Base-by-base conservation (phyloP, 2,888 invertebrate genomes). In the Cartodere bifasciata region DNA sequence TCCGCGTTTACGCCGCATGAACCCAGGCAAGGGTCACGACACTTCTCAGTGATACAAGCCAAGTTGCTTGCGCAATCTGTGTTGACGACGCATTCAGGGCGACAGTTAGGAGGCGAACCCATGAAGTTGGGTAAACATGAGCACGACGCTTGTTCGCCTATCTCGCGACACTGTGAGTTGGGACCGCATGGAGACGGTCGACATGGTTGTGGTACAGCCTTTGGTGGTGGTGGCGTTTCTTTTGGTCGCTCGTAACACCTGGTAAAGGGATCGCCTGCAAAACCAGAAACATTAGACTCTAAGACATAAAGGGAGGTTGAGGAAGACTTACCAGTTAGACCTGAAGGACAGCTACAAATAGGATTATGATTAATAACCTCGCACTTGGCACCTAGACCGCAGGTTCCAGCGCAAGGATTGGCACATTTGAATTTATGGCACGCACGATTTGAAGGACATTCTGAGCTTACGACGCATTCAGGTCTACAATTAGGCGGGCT, bases 51-150 rank as follows among this genome's bases (percentile, higher is more conserved):
- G 36, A 78, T 75, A 47, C 81, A 81, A 10, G 79, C 74, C 41
- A 67, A 63, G 43, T 69, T 67, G 1, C 75, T 68, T 1, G 72
- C 58, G 45, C 80, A 80, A 43, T 78, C 78, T 39, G 71, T 72
- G 52, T 78, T 78, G 38, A 73, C 71, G 11, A 72, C 62, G 55
- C 78, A 79, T 58, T 78, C 77, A 3, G 84, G 83, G 46, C 73
- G 67, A 48, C 84, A 85, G 50, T 75, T 72, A 28, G 82, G 82
- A 15, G 85, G 81, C n/a, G 70, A 63, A 32, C 85, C 85, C 35
- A 74, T 64, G 51, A 68, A 82, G 33, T 70, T 69, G 31, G 68
- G 63, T 43, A 72, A 52, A 52, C 82, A 83, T 27, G 72, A 69
- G 49, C 82, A 83, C 1, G 74, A 70, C n/a, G 78, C 73, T 38